These are phyloP conservation scores for Falco berigora DNA, from an alignment of 2,797 vertebrate species.

Conservation along the genomic window DNA sequence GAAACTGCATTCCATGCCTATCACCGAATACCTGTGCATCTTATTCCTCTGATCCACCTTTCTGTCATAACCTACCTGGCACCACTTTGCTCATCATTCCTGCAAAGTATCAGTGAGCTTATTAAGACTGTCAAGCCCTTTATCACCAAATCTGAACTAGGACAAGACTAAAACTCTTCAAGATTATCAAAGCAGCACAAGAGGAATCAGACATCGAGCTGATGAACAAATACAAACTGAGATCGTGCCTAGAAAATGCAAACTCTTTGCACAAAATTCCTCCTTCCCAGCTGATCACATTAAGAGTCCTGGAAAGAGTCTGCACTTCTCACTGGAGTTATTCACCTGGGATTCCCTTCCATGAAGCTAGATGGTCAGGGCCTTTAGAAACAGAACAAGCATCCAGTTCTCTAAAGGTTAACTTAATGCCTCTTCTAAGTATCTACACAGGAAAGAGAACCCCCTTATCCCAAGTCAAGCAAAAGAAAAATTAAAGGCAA, in stretches of 20 bases:
- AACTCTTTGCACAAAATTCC: not conserved
- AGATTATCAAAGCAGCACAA: not conserved
- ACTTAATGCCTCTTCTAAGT: not conserved
- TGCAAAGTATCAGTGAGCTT: not conserved
- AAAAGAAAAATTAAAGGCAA: not conserved
- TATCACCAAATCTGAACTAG: not conserved
- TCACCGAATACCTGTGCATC: not conserved
- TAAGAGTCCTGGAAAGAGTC: not conserved
- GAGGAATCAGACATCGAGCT: not conserved
- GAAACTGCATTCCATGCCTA: not conserved
- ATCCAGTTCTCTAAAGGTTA: not conserved
- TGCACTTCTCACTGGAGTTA: not conserved
- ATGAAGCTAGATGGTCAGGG: not conserved
- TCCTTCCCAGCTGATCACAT: not conserved
- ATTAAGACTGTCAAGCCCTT: not conserved
- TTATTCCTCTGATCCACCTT: not conserved
- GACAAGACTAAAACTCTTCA: not conserved
- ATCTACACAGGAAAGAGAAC: not conserved
- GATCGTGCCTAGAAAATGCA: rapidly evolving
- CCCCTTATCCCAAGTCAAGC: not conserved
- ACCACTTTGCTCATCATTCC: not conserved
- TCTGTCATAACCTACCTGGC: not conserved
- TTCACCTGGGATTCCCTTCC: not conserved
- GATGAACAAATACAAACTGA: not conserved
- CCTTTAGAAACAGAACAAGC: not conserved